A percentile compares a stretch with the other conserved stretches of the same genome.
phyloP scores from a whole-genome alignment of 2,888 invertebrate species.

The Atherix ibis region DNA sequence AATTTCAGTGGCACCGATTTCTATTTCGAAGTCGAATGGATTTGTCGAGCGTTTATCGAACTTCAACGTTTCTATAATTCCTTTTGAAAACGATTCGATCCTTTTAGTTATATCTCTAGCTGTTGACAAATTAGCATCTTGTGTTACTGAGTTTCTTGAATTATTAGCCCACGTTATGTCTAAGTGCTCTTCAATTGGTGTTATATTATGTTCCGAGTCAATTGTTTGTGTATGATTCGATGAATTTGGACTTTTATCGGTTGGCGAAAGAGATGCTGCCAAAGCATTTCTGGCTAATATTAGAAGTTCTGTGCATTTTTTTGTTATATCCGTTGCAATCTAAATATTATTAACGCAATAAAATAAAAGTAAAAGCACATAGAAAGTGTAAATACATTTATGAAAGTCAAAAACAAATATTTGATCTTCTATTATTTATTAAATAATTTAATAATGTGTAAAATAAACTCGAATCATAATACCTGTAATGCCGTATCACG shows the following conservation, averaged over 20 bases:
- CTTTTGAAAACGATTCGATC: slow-evolving; percentile 32
- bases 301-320: slow-evolving; percentile 60
- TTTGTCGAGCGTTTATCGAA: slow-evolving; percentile 32
- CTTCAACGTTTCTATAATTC: slow-evolving; percentile 32
- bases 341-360: slow-evolving; percentile 18
- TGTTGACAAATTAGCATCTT: slow-evolving; percentile 26
- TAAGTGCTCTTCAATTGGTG: slow-evolving; percentile 33
- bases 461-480: too few species aligned
- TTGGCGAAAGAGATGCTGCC: slow-evolving; percentile 36
- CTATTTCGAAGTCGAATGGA: slow-evolving; percentile 32
- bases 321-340: slow-evolving; percentile 62
- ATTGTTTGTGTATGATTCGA: slow-evolving; percentile 34
- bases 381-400: too few species aligned
- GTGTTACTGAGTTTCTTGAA: slow-evolving; percentile 25
- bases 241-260: slow-evolving; percentile 37
- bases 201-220: slow-evolving; percentile 33
- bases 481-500: slow-evolving; percentile 46
- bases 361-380: not conserved
- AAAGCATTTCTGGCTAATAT: slow-evolving; percentile 57
- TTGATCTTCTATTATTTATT: not conserved
- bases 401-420: too few species aligned
- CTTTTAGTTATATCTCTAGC: slow-evolving; percentile 32
- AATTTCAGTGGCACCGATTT: slow-evolving; percentile 32
- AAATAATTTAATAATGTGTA: too few species aligned
- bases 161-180: slow-evolving; percentile 33